phyloP scores from a whole-genome alignment of 1,140 invertebrate species.

The Nebria ingens region DNA sequence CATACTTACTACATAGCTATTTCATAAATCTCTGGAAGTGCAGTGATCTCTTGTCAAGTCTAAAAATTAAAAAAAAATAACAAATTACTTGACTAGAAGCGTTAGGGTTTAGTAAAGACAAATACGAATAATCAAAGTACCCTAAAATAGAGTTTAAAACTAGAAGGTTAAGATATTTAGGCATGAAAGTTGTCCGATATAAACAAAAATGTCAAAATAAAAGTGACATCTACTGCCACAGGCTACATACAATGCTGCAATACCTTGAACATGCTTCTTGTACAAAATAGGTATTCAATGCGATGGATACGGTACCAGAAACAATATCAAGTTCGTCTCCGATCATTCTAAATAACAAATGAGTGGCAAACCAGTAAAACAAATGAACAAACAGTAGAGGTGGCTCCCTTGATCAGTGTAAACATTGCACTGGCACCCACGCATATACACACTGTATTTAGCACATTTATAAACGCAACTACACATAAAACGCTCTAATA shows the following conservation, averaged over 20 bases:
- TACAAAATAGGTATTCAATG: constrained; percentile 10
- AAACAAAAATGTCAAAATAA: constrained; percentile 11
- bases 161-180: background rate
- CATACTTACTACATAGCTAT: constrained; percentile 14
- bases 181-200: constrained; percentile 1
- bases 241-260: background rate
- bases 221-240: constrained; percentile 10
- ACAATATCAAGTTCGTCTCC: constrained; percentile 5
- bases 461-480: constrained; percentile 30
- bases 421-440: constrained; percentile 31
- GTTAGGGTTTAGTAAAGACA: background rate
- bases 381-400: constrained; percentile 34
- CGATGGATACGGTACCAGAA: background rate
- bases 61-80: constrained; percentile 10
- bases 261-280: background rate
- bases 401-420: constrained; percentile 36
- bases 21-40: constrained; percentile 11
- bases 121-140: constrained; percentile 11
- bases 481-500: constrained; percentile 37
- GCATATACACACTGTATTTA: constrained; percentile 27
- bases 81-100: background rate
- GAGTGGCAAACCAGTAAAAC: constrained; percentile 26
- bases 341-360: constrained; percentile 17
- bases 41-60: constrained; percentile 8
- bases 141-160: constrained; percentile 10